Conservation (phyloP, 2,113 vertebrate species). For the Ariopsis seemanni region DNA sequence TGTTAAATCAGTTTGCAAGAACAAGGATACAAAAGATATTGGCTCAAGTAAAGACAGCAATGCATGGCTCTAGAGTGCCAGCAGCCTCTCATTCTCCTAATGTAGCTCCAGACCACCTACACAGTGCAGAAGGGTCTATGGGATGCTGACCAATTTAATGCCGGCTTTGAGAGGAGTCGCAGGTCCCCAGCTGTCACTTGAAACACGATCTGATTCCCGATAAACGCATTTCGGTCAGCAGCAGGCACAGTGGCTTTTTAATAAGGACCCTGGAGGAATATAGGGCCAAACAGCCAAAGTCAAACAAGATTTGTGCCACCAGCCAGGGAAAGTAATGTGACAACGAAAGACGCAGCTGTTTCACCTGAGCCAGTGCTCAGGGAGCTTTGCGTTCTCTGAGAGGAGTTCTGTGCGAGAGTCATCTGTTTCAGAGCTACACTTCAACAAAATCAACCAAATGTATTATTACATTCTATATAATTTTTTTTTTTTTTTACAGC, state of each 20-base stretch:
- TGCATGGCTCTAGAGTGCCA: not conserved
- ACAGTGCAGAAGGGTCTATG: not conserved
- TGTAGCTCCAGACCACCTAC: not conserved
- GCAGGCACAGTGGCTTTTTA: slow-evolving; percentile 72
- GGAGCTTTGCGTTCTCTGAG: not conserved
- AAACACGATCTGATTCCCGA: slow-evolving; percentile 74
- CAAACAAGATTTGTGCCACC: slow-evolving; percentile 71
- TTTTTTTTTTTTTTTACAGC: not conserved
- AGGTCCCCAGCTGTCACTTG: slow-evolving; percentile 67
- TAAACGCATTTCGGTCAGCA: slow-evolving; percentile 79
- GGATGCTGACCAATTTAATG: not conserved
- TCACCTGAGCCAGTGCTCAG: not conserved
- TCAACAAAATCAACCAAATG: slow-evolving; percentile 6
- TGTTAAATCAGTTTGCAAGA: not conserved
- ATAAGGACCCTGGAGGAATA: slow-evolving; percentile 70
- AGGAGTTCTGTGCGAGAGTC: not conserved
- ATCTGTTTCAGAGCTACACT: not conserved
- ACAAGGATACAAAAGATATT: not conserved
- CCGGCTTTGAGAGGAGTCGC: not conserved
- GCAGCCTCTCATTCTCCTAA: not conserved
- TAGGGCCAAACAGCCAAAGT: slow-evolving; percentile 65
- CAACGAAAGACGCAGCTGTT: slow-evolving; percentile 37
- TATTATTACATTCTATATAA: not conserved
- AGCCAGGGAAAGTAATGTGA: slow-evolving; percentile 62
- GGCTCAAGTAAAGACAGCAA: not conserved